A percentile compares a stretch with the other conserved stretches of the same genome.
Conservation (phyloP, 2,113 vertebrate species). For the Acrocephalus kingi region DNA sequence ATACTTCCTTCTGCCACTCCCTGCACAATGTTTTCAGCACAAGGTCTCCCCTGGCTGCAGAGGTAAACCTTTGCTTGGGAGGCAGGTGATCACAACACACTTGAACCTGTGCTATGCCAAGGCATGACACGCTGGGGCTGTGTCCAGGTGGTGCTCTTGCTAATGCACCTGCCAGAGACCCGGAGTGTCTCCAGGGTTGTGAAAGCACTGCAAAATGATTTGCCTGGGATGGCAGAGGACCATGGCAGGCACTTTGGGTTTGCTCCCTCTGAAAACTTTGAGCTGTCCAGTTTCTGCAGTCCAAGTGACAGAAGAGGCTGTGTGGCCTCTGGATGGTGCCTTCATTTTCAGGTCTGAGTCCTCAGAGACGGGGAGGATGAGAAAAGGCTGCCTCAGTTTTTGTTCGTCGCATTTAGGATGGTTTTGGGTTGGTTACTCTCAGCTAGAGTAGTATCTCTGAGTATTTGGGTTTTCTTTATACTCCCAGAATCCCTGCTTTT, state of each 20-base stretch:
- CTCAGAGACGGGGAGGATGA: background rate
- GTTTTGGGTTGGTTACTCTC: background rate
- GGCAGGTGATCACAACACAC: accelerated
- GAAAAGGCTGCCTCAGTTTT: background rate
- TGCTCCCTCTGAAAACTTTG: background rate
- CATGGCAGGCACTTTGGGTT: accelerated
- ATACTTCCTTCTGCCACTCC: background rate
- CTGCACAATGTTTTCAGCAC: background rate
- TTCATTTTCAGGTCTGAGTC: background rate
- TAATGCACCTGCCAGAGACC: accelerated
- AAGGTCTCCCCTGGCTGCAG: background rate
- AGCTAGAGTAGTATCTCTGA: background rate
- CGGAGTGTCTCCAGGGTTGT: background rate
- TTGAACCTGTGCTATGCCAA: background rate
- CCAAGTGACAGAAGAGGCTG: background rate
- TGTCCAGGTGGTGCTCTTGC: accelerated
- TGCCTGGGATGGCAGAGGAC: background rate
- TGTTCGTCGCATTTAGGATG: background rate
- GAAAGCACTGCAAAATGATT: background rate
- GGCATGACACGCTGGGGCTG: background rate
- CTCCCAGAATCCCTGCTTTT: background rate
- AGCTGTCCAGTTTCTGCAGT: background rate
- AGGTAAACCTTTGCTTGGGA: background rate
- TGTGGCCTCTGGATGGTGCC: background rate
- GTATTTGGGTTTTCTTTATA: background rate